phyloP scores from a whole-genome alignment of 2,888 invertebrate genomes.

The Neoascia interrupta region DNA sequence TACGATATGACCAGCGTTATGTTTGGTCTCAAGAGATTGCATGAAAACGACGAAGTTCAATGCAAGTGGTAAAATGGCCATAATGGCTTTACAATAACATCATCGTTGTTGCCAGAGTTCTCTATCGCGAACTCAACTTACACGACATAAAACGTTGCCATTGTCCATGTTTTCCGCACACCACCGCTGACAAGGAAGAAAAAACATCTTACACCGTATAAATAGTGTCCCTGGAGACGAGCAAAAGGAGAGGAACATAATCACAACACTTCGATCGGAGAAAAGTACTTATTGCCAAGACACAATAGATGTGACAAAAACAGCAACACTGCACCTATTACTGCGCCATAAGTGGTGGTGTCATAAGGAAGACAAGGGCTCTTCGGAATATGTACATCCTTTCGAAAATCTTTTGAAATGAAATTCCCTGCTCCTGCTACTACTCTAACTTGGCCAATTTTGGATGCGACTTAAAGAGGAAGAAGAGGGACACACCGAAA shows the following conservation, averaged over 20 bases:
- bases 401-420: constrained; percentile 28
- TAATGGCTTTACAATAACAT: constrained; percentile 52
- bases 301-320: constrained; percentile 43
- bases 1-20: too few relatives aligned
- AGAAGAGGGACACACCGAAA: background rate
- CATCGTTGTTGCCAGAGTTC: constrained; percentile 18
- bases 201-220: constrained; percentile 24
- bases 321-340: constrained; percentile 9
- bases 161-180: constrained; percentile 18
- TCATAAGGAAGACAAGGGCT: background rate
- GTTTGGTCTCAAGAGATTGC: constrained; percentile 13
- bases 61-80: constrained; percentile 52
- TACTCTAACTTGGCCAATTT: constrained; percentile 25
- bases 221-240: constrained; percentile 30
- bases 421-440: constrained; percentile 22
- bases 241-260: constrained; percentile 45
- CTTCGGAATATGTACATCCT: constrained; percentile 29
- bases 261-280: constrained; percentile 61
- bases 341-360: constrained; percentile 1
- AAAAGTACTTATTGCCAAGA: constrained; percentile 54
- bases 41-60: constrained; percentile 24
- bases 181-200: constrained; percentile 21
- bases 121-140: constrained; percentile 29
- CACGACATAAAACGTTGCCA: constrained; percentile 31
- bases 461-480: background rate